phyloP scores from a whole-genome alignment of 2,888 invertebrate species.

The Nematopogon swammerdamellus region DNA sequence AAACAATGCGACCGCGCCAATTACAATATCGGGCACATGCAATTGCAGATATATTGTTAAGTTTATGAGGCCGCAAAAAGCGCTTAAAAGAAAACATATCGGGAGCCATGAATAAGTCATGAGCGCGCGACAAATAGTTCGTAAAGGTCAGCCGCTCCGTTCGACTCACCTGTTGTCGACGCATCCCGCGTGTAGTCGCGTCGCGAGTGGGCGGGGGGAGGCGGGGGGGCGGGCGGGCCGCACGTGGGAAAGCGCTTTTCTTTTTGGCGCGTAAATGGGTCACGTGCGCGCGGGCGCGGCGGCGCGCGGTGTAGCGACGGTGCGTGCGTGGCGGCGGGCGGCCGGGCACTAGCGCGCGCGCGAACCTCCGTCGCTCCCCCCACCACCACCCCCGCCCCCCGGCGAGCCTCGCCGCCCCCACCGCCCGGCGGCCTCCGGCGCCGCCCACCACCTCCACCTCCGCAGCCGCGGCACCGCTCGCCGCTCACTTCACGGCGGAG shows the following conservation, averaged over 20 bases:
- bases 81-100: constrained; percentile 20
- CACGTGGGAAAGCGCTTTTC: too few relatives aligned
- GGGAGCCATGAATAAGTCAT: constrained; percentile 43
- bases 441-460: constrained; percentile 28
- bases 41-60: constrained; percentile 2
- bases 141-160: constrained; percentile 39
- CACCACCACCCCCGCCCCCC: constrained; percentile 34
- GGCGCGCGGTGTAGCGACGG: background rate
- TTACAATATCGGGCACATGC: constrained; percentile 3
- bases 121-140: constrained; percentile 42
- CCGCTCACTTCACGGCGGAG: constrained; percentile 31
- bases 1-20: constrained; percentile 2
- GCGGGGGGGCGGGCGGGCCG: too few relatives aligned
- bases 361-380: constrained; percentile 17
- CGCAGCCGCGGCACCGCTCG: constrained; percentile 33
- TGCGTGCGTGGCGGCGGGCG: background rate
- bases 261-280: background rate
- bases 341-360: constrained; percentile 1
- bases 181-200: too few relatives aligned
- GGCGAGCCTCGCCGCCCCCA: constrained; percentile 31
- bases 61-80: constrained; percentile 33
- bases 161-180: background rate
- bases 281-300: background rate
- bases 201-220: background rate
- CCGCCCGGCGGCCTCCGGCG: constrained; percentile 34